Evolutionary conservation across 2,888 invertebrate genomes (phyloP), one percentile per base, ranked within the genome.

Genomic region (Cephus nigrinus): DNA sequence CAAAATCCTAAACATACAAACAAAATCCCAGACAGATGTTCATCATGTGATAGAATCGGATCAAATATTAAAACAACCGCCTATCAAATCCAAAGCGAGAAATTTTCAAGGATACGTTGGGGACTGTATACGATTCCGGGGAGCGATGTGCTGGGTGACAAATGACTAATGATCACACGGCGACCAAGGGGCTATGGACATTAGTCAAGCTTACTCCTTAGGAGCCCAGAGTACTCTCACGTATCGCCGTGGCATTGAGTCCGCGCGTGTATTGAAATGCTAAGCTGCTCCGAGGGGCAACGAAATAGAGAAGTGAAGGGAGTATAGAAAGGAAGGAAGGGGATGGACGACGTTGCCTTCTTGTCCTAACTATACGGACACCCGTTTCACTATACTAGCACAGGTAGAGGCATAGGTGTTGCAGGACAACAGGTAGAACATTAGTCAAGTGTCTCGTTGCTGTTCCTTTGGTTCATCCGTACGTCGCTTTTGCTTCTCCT

Each of bases 391-490:
- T 55, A 55, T 55, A 55, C 55, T 55, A 23, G 55, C 82, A 83
- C 82, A 84, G 85, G 84, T 84, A 86, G 85, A 84, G 84, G 83
- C 84, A 86, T 88, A 87, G 87, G 87, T 86, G 88, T 86, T 88
- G 82, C 86, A 82, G 86, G 85, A 89, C 88, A 89, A 87, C 88
- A 89, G 88, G 88, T 89, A 88, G 88, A 89, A 86, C 89, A 89
- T 89, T 89, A 89, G 89, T 89, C 89, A 89, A 89, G 86, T 85
- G 87, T 86, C 88, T 87, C 83, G 86, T 87, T 87, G 86, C 82
- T 79, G 33, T 77, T 69, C 76, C 55, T 55, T 55, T 23, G 55
- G 55, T 55, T 55, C 55, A 55, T 55, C 55, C 55, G 55, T 55
- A 55, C 55, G 55, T 55, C 23, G 55, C 55, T 55, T 55, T 55